Conservation (phyloP, 2,888 invertebrate genomes). For the Acanthopleura granulata region DNA sequence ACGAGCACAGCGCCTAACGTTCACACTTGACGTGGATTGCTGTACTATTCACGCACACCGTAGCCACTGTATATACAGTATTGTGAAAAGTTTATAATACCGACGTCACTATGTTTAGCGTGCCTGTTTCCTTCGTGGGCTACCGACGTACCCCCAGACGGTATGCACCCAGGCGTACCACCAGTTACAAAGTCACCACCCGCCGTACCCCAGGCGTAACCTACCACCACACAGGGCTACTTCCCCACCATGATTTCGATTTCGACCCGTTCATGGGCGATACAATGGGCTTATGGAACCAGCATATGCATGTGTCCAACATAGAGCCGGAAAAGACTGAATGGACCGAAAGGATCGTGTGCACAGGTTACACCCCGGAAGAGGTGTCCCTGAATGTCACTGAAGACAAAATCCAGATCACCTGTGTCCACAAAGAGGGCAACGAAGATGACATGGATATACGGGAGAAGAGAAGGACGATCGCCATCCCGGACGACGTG, state of each 20-base stretch:
- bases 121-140: background rate
- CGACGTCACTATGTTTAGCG: background rate
- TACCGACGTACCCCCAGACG: background rate
- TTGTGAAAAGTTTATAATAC: too few relatives aligned
- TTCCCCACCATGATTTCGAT: background rate
- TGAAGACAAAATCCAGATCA: background rate
- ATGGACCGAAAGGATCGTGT: background rate
- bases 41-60: too few relatives aligned
- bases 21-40: too few relatives aligned
- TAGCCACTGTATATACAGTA: too few relatives aligned
- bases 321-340: background rate
- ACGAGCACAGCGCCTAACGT: too few relatives aligned
- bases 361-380: background rate
- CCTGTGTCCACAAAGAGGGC: conserved; percentile 1
- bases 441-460: background rate
- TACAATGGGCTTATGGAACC: background rate
- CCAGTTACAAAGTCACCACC: conserved; percentile 5
- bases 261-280: background rate
- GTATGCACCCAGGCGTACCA: background rate
- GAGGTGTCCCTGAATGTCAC: conserved; percentile 6
- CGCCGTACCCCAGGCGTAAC: background rate
- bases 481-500: background rate
- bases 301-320: conserved; percentile 5
- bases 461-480: conserved; percentile 14
- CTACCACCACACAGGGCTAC: background rate